Conservation (phyloP, 1,140 invertebrate genomes). For the Drosophila nigromelanica region DNA sequence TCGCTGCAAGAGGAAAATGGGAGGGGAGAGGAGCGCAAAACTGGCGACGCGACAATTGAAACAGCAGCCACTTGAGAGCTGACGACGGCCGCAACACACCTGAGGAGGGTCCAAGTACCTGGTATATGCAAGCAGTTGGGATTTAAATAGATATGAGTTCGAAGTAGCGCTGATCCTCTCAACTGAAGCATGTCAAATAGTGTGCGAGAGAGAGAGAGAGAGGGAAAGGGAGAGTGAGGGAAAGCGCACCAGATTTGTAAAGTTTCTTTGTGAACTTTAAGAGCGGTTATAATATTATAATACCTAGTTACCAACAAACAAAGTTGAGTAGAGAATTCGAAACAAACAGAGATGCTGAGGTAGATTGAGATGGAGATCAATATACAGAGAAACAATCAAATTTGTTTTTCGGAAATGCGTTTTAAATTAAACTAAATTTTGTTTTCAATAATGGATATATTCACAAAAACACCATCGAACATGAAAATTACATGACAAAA, state of each 20-base stretch:
- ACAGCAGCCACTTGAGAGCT: constrained; percentile 50
- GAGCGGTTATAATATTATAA: no score
- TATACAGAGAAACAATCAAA: no score
- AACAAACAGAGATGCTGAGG: no score
- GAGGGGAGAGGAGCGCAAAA: neutral
- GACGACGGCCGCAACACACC: constrained; percentile 21
- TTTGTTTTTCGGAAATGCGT: no score
- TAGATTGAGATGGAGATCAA: no score
- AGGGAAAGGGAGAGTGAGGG: neutral
- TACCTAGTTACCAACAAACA: no score
- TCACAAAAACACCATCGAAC: no score
- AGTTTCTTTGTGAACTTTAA: no score
- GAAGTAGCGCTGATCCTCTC: constrained; percentile 22
- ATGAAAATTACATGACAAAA: no score
- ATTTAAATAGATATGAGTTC: constrained; percentile 22
- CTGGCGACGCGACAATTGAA: constrained; percentile 35
- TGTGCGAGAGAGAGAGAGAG: neutral
- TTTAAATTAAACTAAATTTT: no score
- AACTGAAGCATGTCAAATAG: neutral
- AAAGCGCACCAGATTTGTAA: neutral
- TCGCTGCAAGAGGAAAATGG: neutral
- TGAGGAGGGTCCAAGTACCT: constrained; percentile 14
- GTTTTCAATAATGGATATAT: no score
- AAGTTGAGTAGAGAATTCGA: no score
- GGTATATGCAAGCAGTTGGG: constrained; percentile 7